Base-by-base conservation (phyloP, 2,888 invertebrate species). In the Drosophila meridionalis region DNA sequence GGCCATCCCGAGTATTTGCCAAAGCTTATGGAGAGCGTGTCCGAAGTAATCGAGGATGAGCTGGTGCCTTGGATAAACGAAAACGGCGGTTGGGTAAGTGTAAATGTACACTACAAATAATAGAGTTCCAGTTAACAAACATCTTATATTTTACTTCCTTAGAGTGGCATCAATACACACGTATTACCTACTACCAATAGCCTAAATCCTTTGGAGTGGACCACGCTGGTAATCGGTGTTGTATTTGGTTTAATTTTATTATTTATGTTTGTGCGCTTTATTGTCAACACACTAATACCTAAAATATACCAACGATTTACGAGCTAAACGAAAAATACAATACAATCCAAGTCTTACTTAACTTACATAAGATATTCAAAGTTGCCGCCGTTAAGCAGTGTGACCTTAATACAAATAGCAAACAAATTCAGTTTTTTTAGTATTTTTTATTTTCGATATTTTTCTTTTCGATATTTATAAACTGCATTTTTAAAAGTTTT, bases 71-170 rank as follows among this genome's bases (percentile, higher is more conserved):
- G 98, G 98, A 95, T 98, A 12, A 96, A 96, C 60, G 94, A 95
- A 55, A 96, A 97, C 89, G 97, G 97, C 26, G 98, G 98, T 92
- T 98, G 98, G 98, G 97, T 97, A 93, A 69, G 2, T 26, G 20
- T 0, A 34, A 52, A 9, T 36, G 3, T 36, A 28, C 2, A 11
- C 1, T 45, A 4, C 12, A 3, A 0, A 28, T 11, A 0, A 28
- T 11, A n/a, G 2, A 8, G 4, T 28, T 20, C 2, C 8, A 28
- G 7, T 30, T 11, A 11, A 34, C 14, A 7, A 36, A 12, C 4
- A 1, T 48, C n/a, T 3, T 6, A 20, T 52, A 3, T 36, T 6
- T 30, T 38, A 9, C 20, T 32, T 1, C 2, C 3, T 36, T 0
- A 93, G 93, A 83, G 80, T 69, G 93, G 93, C 62, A 91, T 93